These are phyloP conservation scores for Oryctolagus cuniculus DNA, from an alignment of 2,113 vertebrate species.

Conservation along the genomic window mOryCun1.1 NC_091453.1:98118001-98118500, in stretches of 20 bases:
- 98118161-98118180: constrained; percentile 8
- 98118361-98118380: constrained; percentile 24
- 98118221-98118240: constrained; percentile 14
- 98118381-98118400: not conserved
- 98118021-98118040: constrained; percentile 63
- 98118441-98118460: constrained; percentile 53
- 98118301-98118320: constrained; percentile 51
- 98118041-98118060: not conserved
- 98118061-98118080: constrained; percentile 51
- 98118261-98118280: constrained; percentile 43
- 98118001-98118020: constrained; percentile 67
- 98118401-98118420: constrained; percentile 21
- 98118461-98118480: constrained; percentile 51
- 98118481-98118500: constrained; percentile 47
- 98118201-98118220: not conserved
- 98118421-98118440: not conserved
- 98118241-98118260: constrained; percentile 50
- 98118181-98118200: constrained; percentile 50
- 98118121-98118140: constrained; percentile 61
- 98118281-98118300: constrained; percentile 52
- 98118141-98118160: constrained; percentile 28
- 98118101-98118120: constrained; percentile 40
- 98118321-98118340: constrained; percentile 13
- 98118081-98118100: constrained; percentile 61
- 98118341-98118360: constrained; percentile 53